Evolutionary conservation across 2,797 vertebrate genomes (phyloP).

Genomic region (Schizothorax lantsangensis): DNA sequence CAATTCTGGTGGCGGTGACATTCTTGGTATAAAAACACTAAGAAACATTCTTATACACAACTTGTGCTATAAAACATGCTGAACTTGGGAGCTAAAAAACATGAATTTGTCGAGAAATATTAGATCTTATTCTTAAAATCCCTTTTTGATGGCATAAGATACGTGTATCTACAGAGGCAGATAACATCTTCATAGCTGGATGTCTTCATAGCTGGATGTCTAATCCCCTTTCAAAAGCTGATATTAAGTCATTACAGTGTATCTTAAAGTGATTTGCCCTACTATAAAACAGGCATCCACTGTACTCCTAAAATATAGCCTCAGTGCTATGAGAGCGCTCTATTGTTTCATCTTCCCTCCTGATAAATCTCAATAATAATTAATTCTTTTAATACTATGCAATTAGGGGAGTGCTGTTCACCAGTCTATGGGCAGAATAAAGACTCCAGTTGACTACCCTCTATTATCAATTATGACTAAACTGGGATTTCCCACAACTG

Average conservation of each 20-base stretch:
- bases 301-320: conserved; percentile 21
- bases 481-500: conserved; percentile 15
- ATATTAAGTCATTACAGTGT: conserved; percentile 14
- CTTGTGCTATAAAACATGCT: background rate
- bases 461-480: conserved; percentile 31
- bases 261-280: conserved; percentile 19
- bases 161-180: conserved; percentile 11
- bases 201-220: background rate
- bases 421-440: conserved; percentile 26
- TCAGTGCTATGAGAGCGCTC: background rate
- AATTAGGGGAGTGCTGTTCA: conserved; percentile 13
- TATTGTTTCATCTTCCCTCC: conserved; percentile 36
- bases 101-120: background rate
- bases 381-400: conserved; percentile 21
- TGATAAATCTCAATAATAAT: conserved; percentile 22
- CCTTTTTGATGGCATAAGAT: background rate
- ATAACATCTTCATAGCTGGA: background rate
- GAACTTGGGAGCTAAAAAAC: background rate
- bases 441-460: conserved; percentile 36
- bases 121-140: background rate
- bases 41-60: background rate
- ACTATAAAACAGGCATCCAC: background rate
- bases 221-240: background rate
- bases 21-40: background rate
- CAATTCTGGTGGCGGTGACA: background rate